These are phyloP conservation scores for Antheraea mylitta DNA, from an alignment of 1,140 invertebrate species.

Conservation along the genomic window DNA sequence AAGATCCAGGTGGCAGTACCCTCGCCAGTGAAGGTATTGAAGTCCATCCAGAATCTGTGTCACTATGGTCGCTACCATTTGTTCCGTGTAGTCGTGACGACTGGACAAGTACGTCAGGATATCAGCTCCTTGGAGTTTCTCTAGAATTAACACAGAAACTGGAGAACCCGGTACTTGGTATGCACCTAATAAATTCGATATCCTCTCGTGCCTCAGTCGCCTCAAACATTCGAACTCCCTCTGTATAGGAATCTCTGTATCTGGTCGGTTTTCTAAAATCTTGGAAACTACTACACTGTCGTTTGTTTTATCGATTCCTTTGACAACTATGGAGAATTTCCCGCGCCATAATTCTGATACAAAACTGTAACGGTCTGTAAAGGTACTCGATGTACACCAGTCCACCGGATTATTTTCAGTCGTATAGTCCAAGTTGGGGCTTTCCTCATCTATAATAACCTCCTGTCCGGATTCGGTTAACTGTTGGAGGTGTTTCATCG, in stretches of 20 bases:
- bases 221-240: constrained; percentile 91
- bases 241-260: constrained; percentile 83
- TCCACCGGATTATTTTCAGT: constrained; percentile 86
- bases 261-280: constrained; percentile 85
- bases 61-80: constrained; percentile 91
- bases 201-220: constrained; percentile 90
- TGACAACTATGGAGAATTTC: constrained; percentile 90
- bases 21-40: constrained; percentile 96
- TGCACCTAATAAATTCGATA: constrained; percentile 87
- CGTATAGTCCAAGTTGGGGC: constrained; percentile 84
- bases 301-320: constrained; percentile 87
- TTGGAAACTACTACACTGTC: constrained; percentile 89
- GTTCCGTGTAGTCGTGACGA: constrained; percentile 93
- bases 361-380: constrained; percentile 88
- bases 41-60: constrained; percentile 91
- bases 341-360: constrained; percentile 92
- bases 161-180: constrained; percentile 84
- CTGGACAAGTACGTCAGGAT: constrained; percentile 92
- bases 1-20: constrained; percentile 94
- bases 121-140: constrained; percentile 95
- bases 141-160: constrained; percentile 87
- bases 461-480: constrained; percentile 89
- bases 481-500: constrained; percentile 91
- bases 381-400: constrained; percentile 83
- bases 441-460: constrained; percentile 83